Base-by-base conservation (phyloP, 1,140 invertebrate genomes). In the Scaptomyza graminum region DNA sequence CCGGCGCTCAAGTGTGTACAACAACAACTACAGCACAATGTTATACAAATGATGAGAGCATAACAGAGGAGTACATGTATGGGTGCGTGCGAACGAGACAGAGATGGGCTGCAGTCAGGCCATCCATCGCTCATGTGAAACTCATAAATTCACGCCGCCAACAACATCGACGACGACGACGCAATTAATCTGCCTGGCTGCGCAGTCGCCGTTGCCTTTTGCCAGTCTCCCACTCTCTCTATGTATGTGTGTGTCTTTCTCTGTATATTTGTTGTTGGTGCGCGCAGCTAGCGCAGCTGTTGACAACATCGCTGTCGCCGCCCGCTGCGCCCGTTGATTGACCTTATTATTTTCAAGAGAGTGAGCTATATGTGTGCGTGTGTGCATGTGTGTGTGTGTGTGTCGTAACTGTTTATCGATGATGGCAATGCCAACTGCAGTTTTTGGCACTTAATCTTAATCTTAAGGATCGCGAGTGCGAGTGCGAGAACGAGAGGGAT, bases 311-410 rank as follows among this genome's bases (percentile, higher is more conserved):
- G 71, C 65, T 65, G 74, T 60, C 73, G 69, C 74, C 79, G 79
- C 82, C 83, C 75, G 82, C 83, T 87, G 82, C 57, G 81, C 57
- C 56, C 75, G 78, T 87, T 87, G 82, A 87, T 85, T 85, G 82
- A 85, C 82, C 82, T 87, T 82, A 87, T 85, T 85, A 85, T 87
- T 82, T 65, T 62, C 46, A 41, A 4, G 31, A 34, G 8, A 34
- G 31, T 15, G 56, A 60, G 39, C 18, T 3, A 22, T 22, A 22
- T 34, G 57, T 46, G 16, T 51, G 55, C 46, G 11, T 56, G 39
- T 66, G 11, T 56, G 39, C 63, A 34, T 54, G 43, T 13, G 52
- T 62, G 9, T 41, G 67, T 37, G 54, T 52, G 52, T 37, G 72
- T 72, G 68, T 76, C 50, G 80, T 85, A 85, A 81, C 81, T 74